These are phyloP conservation scores for Oreotragus oreotragus DNA, from an alignment of 2,113 vertebrate genomes.

Conservation along the genomic window DNA sequence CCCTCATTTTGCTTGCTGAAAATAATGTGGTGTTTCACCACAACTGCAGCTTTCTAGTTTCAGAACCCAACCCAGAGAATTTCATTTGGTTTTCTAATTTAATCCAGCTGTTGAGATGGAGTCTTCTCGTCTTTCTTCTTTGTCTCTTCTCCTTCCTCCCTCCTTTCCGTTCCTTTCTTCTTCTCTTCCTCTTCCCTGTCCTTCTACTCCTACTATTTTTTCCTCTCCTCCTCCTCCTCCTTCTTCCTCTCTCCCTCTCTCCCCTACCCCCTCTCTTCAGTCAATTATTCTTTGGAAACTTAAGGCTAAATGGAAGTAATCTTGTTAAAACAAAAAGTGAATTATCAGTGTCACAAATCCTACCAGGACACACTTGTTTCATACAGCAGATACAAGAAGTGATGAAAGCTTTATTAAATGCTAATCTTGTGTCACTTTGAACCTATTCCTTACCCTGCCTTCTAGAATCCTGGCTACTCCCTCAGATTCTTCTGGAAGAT, in stretches of 20 bases:
- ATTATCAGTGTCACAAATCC: not conserved
- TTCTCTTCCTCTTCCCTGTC: no score
- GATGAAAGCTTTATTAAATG: not conserved
- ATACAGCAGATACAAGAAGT: not conserved
- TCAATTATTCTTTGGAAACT: not conserved
- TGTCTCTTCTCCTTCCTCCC: no score
- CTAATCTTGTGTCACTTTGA: not conserved
- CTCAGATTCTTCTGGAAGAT: not conserved
- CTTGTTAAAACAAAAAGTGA: not conserved
- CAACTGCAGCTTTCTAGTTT: not conserved
- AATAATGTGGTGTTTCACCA: not conserved
- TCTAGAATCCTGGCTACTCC: not conserved
- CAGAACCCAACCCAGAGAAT: not conserved
- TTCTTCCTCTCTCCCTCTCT: no score
- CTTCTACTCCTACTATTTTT: not conserved
- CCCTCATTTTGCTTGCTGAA: not conserved
- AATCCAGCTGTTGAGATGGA: not conserved
- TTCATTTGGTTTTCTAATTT: constrained; percentile 43
- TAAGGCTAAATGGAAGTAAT: not conserved
- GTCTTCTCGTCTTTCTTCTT: accelerated
- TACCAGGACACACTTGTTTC: not conserved
- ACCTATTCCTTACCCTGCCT: not conserved
- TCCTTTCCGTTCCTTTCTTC: no score
- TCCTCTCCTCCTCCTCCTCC: no score
- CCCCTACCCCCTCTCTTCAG: no score